Conservation (phyloP, 37 sponge, comb jelly and placozoan genomes). For the Amphimedon queenslandica region DNA sequence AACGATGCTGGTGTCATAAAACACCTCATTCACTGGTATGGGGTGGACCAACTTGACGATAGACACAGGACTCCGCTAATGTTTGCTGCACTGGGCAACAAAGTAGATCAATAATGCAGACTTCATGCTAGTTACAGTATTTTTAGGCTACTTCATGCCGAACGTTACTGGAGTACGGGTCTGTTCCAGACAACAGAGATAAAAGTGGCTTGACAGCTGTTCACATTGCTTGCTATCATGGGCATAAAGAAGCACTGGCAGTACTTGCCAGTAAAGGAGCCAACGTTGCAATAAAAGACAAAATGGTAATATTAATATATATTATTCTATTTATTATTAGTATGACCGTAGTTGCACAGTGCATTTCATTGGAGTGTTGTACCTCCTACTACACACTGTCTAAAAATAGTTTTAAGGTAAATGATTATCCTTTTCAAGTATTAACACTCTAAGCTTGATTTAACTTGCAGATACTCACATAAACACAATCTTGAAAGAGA, state of each 20-base stretch:
- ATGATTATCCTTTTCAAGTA: neutral
- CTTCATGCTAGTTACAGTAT: neutral
- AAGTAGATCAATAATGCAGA: conserved; percentile 7
- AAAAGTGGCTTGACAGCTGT: conserved; percentile 64
- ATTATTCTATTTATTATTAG: neutral
- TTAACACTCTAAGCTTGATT: neutral
- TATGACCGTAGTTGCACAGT: conserved; percentile 37
- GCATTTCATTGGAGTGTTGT: conserved; percentile 59
- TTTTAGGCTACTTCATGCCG: conserved; percentile 16
- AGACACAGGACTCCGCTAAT: conserved; percentile 68
- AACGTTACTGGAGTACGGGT: conserved; percentile 55
- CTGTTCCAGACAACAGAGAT: conserved; percentile 39
- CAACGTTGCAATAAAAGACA: conserved; percentile 25
- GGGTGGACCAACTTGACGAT: conserved; percentile 57
- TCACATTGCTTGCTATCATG: conserved; percentile 71
- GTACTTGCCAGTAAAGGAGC: conserved; percentile 45
- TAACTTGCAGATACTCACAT: neutral
- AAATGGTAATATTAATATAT: conserved; percentile 9
- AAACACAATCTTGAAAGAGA: conserved; percentile 10
- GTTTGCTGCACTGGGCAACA: conserved; percentile 75
- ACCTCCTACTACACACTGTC: conserved; percentile 25
- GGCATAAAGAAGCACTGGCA: conserved; percentile 33
- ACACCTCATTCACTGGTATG: conserved; percentile 77
- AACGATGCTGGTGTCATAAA: conserved; percentile 65
- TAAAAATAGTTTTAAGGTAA: conserved; percentile 50